Base-by-base conservation (phyloP, 2,888 invertebrate species). In the Eilema caniola region DNA sequence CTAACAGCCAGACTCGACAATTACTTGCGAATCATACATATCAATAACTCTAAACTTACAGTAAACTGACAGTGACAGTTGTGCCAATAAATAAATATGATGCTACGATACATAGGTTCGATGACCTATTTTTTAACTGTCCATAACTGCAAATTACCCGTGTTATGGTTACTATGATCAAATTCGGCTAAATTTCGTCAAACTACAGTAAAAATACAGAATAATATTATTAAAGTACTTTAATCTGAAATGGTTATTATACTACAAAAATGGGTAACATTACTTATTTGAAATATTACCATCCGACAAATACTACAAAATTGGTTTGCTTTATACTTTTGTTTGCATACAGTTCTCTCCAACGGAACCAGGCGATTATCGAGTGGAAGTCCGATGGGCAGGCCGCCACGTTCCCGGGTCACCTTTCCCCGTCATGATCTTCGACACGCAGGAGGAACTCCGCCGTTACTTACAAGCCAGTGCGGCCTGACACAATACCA, bases 361-460 rank as follows among this genome's bases (percentile, higher is more conserved):
- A 72, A 99, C 99, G 68, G 99, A 99, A 90, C 99, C 99, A 5
- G 99, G 99, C 47, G 99, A 99, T 93, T 99, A 99, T 92, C 96
- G 99, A 75, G 98, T 99, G 61, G 99, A 99, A 91, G 98, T 95
- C 70, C 88, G 95, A 90, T 99, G 99, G 99, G 99, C 99, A 7
- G 99, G 99, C 28, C 98, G 99, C 80, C 97, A 99, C 88, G 99
- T 99, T 31, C 99, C 99, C 66, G 99, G 99, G 69, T 99, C 99
- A 61, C 99, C 99, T 0, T 99, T 99, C 96, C 98, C 98, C 76
- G 99, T 99, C 78, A 98, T 99, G 98, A 99, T 99, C 86, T 99
- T 99, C 92, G 99, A 99, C 92, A 99, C 99, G 12, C 99, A 99
- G 90, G 99, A 99, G 91, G 99, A 99, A 92, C 96, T 99, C 74